These are phyloP conservation scores for Oreochromis mossambicus DNA, from an alignment of 2,797 vertebrate species.

Conservation along the genomic window DNA sequence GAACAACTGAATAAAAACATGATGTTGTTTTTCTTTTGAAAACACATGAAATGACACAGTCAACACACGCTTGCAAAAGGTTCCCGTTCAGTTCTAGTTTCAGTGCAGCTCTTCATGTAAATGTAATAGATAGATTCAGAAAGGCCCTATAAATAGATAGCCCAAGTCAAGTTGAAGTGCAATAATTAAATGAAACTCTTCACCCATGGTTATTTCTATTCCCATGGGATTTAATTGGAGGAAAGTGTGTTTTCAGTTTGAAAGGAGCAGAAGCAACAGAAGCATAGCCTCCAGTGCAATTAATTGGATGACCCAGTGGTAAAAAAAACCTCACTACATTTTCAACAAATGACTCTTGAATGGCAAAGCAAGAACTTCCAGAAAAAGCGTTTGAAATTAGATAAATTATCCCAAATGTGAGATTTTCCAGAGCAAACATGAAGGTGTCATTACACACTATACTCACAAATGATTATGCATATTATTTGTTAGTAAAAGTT, in stretches of 20 bases:
- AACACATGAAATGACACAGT: neutral
- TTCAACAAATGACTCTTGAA: constrained; percentile 3
- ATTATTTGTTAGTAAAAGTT: neutral
- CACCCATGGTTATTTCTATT: constrained; percentile 5
- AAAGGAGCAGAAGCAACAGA: constrained; percentile 17
- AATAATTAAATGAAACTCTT: constrained; percentile 23
- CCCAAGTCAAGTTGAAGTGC: neutral
- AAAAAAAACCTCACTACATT: neutral
- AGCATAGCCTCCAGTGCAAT: constrained; percentile 6
- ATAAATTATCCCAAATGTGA: constrained; percentile 1
- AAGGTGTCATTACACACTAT: neutral
- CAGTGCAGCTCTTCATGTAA: neutral
- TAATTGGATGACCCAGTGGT: constrained; percentile 11
- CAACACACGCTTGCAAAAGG: neutral
- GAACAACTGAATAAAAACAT: fast-evolving
- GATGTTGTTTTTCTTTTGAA: neutral
- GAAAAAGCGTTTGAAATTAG: constrained; percentile 2
- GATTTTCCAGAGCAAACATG: neutral
- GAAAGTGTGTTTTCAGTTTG: neutral
- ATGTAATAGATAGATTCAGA: neutral
- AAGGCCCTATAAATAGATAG: neutral
- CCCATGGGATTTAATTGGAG: constrained; percentile 30
- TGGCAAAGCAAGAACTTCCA: neutral
- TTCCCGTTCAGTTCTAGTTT: neutral
- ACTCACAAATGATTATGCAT: neutral